Conservation (phyloP, 2,113 vertebrate genomes). For the Crotalus viridis region DNA sequence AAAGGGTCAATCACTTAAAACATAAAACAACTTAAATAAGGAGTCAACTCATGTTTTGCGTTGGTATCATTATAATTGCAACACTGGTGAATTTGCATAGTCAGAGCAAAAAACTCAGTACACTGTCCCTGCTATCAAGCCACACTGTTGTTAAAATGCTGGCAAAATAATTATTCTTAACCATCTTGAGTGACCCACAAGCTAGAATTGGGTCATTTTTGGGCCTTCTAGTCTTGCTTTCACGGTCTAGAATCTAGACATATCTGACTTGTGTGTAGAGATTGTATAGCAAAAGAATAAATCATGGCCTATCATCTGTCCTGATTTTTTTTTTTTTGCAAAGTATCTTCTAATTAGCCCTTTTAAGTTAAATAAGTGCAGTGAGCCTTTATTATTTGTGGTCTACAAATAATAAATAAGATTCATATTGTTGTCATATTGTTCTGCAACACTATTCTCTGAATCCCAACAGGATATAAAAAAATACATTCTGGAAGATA, state of each 20-base stretch:
- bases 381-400: neutral
- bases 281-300: neutral
- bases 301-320: neutral
- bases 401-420: neutral
- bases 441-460: neutral
- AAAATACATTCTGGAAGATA: constrained; percentile 83
- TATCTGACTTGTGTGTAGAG: neutral
- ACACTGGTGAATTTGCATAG: neutral
- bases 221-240: neutral
- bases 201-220: neutral
- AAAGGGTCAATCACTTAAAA: neutral
- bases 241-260: neutral
- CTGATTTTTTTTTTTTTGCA: neutral
- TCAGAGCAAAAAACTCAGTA: neutral
- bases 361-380: neutral
- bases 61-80: neutral
- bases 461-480: constrained; percentile 79
- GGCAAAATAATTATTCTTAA: neutral
- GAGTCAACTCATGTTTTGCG: neutral
- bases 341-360: neutral
- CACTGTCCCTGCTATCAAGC: neutral
- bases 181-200: neutral
- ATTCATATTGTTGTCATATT: neutral
- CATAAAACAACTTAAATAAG: neutral
- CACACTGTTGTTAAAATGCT: no score